These are phyloP conservation scores for Trochalopteron elliotii DNA, from an alignment of 2,113 vertebrate genomes.

Conservation along the genomic window DNA sequence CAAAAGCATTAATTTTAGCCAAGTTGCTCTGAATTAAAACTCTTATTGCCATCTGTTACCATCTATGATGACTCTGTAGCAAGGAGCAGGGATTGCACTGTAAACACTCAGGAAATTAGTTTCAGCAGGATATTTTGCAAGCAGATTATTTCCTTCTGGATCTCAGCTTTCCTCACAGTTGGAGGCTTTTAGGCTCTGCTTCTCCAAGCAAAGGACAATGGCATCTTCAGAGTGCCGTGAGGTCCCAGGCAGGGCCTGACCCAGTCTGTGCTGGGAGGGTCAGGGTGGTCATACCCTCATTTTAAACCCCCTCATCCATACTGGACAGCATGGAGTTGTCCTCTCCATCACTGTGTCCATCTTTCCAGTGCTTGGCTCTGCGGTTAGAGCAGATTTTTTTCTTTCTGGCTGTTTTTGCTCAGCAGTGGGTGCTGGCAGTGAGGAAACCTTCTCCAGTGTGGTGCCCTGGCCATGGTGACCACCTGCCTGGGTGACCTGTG, in stretches of 20 bases:
- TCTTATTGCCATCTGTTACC: slow-evolving; percentile 60
- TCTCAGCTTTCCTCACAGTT: slow-evolving; percentile 26
- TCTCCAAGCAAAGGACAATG: neutral
- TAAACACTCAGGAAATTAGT: slow-evolving; percentile 59
- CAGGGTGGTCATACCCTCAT: neutral
- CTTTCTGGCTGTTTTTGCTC: neutral
- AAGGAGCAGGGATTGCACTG: slow-evolving; percentile 22
- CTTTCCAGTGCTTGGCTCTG: neutral
- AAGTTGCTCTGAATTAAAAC: slow-evolving; percentile 51
- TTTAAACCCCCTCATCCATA: neutral
- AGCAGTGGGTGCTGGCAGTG: neutral
- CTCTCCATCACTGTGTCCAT: neutral
- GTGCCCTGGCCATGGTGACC: neutral
- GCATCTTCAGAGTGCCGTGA: neutral
- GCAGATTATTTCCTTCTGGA: slow-evolving; percentile 55
- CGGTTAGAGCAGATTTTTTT: neutral
- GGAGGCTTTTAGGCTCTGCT: neutral
- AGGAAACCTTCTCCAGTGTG: neutral
- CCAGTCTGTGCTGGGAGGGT: neutral
- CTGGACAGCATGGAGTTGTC: neutral
- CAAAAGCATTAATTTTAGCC: slow-evolving; percentile 43
- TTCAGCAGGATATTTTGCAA: slow-evolving; percentile 53
- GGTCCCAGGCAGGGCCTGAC: neutral
- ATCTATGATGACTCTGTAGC: slow-evolving; percentile 38
- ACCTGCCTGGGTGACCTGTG: fast-evolving